phyloP scores from a whole-genome alignment of 2,113 vertebrate genomes.

The Sphyrna mokarran region DNA sequence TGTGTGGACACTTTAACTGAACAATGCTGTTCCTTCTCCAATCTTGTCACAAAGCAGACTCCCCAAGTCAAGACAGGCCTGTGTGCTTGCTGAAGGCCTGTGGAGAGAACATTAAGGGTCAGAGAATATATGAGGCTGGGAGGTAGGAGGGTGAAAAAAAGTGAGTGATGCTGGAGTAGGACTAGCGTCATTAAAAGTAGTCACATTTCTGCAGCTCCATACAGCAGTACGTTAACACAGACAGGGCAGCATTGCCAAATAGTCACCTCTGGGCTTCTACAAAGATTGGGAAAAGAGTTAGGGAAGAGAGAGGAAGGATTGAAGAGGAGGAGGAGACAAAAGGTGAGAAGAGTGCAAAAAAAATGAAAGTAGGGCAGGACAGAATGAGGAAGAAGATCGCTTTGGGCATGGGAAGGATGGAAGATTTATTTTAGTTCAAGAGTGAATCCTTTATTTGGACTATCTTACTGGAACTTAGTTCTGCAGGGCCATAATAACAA shows the following conservation, averaged over 20 bases:
- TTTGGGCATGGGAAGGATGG: not conserved
- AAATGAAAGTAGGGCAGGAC: not conserved
- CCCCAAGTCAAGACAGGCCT: not conserved
- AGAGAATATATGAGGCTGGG: not conserved
- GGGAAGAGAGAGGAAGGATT: not conserved
- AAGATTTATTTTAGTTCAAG: not conserved
- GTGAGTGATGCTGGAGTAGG: not conserved
- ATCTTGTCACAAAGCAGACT: not conserved
- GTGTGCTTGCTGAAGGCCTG: not conserved
- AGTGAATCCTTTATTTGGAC: not conserved
- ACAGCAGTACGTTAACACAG: not conserved
- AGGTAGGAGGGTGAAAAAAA: not conserved
- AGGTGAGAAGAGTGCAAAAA: not conserved
- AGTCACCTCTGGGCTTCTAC: not conserved
- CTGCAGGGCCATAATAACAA: not conserved
- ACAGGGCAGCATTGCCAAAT: not conserved
- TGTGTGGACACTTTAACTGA: not conserved
- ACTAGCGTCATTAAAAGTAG: not conserved
- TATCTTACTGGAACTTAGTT: not conserved
- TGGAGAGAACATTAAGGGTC: not conserved
- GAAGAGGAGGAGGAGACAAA: not conserved
- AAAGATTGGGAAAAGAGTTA: not conserved
- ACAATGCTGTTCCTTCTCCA: not conserved
- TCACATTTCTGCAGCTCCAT: not conserved
- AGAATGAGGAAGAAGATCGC: not conserved